A percentile compares a stretch with the other conserved stretches of the same genome.
phyloP scores from a whole-genome alignment of 2,113 vertebrate species.

The Rhegmatorhina hoffmannsi region DNA sequence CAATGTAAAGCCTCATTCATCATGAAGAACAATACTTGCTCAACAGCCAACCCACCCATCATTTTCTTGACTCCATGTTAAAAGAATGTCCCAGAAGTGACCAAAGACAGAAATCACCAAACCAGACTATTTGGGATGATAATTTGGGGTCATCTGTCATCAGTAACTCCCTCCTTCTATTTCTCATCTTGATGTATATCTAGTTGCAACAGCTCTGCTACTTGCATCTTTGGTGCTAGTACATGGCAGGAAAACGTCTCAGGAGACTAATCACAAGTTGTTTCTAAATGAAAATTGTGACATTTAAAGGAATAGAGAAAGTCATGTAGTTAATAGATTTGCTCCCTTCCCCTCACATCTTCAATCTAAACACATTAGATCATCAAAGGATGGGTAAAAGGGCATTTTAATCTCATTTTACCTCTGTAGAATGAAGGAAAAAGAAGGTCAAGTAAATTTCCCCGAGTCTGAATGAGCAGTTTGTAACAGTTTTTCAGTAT shows the following conservation, averaged over 20 bases:
- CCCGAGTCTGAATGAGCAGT: background rate
- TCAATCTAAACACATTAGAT: background rate
- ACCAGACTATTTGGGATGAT: background rate
- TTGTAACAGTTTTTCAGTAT: background rate
- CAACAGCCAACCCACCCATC: background rate
- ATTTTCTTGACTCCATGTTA: background rate
- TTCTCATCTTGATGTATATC: background rate
- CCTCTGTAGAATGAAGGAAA: background rate
- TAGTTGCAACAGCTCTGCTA: background rate
- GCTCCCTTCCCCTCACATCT: background rate
- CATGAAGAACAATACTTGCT: background rate
- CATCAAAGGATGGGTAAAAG: background rate
- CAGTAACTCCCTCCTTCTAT: background rate
- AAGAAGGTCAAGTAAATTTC: background rate
- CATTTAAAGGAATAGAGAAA: background rate
- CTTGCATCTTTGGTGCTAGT: background rate
- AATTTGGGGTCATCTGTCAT: background rate
- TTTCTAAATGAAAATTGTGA: background rate
- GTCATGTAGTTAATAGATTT: background rate
- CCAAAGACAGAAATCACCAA: background rate
- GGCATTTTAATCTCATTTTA: background rate
- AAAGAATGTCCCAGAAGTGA: background rate
- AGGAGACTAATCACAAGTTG: background rate
- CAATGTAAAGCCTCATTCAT: background rate
- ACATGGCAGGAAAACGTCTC: background rate